A percentile compares a stretch with the other conserved stretches of the same genome.
phyloP scores from a whole-genome alignment of 1,140 invertebrate genomes.

The Caenorhabditis tropicalis region DNA sequence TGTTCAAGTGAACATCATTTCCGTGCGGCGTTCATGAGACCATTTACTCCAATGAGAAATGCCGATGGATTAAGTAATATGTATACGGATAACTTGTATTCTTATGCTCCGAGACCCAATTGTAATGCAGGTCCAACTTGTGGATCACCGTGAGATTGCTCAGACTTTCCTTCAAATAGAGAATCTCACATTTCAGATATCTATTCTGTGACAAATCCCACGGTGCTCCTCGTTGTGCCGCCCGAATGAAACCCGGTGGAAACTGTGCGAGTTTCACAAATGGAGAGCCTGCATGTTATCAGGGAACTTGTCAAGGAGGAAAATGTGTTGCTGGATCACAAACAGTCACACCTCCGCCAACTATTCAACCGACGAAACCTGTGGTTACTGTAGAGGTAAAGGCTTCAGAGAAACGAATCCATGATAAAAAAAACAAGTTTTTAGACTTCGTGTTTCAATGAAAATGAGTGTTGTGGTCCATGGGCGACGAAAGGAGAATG shows the following conservation, averaged over 20 bases:
- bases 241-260: constrained; percentile 50
- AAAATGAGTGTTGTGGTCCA: constrained; percentile 54
- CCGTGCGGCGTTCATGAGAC: constrained; percentile 61
- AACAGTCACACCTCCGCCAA: background rate
- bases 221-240: constrained; percentile 49
- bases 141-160: constrained; percentile 36
- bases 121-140: constrained; percentile 59
- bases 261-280: constrained; percentile 30
- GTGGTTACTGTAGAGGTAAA: constrained; percentile 29
- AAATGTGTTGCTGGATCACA: constrained; percentile 39
- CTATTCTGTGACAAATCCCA: constrained; percentile 60
- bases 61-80: constrained; percentile 52
- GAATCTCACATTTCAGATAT: background rate
- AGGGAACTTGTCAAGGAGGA: constrained; percentile 46
- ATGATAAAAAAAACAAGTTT: background rate
- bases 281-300: constrained; percentile 54
- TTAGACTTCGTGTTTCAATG: constrained; percentile 54
- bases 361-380: background rate
- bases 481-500: constrained; percentile 55
- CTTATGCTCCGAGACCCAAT: constrained; percentile 66
- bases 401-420: background rate
- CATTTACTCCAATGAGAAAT: constrained; percentile 56
- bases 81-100: constrained; percentile 66
- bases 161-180: no score
- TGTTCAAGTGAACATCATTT: constrained; percentile 63